A percentile compares a stretch with the other conserved stretches of the same genome.
Evolutionary conservation across 1,140 invertebrate species (phyloP).

Genomic region (Pseudomyrmex sp.): DNA sequence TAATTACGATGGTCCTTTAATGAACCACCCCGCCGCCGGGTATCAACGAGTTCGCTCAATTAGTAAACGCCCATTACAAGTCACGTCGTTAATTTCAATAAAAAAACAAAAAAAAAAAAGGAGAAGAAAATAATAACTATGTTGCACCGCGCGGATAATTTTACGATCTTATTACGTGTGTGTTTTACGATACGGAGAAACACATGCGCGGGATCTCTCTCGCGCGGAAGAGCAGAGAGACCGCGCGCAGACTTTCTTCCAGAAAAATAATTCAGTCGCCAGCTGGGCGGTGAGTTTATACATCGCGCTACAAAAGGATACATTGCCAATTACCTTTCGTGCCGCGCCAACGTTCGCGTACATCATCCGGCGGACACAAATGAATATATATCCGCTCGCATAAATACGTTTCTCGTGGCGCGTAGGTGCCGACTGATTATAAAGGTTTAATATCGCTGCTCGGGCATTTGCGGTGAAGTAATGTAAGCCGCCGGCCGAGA

Average conservation of each 20-base stretch:
- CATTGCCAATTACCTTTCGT: constrained; percentile 58
- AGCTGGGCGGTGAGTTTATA: constrained; percentile 13
- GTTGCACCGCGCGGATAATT: not conserved
- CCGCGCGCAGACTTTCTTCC: not conserved
- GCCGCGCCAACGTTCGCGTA: constrained; percentile 45
- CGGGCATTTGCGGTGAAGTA: constrained; percentile 66
- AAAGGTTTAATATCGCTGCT: constrained; percentile 71
- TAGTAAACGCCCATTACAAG: constrained; percentile 12
- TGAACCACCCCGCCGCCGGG: constrained; percentile 18
- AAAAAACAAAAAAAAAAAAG: no score
- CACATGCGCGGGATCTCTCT: not conserved
- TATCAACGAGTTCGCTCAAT: constrained; percentile 39
- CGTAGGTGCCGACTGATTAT: constrained; percentile 74
- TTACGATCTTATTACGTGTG: not conserved
- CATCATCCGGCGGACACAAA: constrained; percentile 52
- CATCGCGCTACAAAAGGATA: constrained; percentile 47
- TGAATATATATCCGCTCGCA: constrained; percentile 53
- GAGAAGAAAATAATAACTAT: not conserved
- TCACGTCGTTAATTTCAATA: constrained; percentile 8
- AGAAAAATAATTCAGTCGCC: constrained; percentile 50
- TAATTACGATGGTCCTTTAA: constrained; percentile 64
- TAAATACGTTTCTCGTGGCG: constrained; percentile 64
- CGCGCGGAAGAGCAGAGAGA: not conserved
- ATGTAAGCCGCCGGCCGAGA: constrained; percentile 64
- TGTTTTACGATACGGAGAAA: not conserved